Evolutionary conservation across 2,888 invertebrate species (phyloP).

Genomic region (Allolobophora icterica): DNA sequence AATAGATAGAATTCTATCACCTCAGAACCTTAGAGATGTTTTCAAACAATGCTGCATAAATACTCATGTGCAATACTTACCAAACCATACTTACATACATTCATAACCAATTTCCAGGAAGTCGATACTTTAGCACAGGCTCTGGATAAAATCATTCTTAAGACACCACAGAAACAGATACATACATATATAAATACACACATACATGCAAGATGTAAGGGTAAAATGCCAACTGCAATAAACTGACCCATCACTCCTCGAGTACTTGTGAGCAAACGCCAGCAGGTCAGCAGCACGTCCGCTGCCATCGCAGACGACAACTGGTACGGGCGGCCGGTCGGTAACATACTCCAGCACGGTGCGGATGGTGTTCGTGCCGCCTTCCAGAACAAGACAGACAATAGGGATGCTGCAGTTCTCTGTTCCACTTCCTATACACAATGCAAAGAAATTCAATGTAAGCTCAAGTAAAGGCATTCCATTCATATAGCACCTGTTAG

Average conservation of each 20-base stretch:
- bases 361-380: constrained; percentile 94
- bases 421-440: constrained; percentile 58
- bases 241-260: constrained; percentile 70
- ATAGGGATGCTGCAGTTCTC: constrained; percentile 84
- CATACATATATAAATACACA: not conserved
- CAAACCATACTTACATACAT: too few species aligned
- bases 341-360: constrained; percentile 96
- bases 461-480: too few species aligned
- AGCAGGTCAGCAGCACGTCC: constrained; percentile 81
- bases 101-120: too few species aligned
- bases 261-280: constrained; percentile 64
- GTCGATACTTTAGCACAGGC: too few species aligned
- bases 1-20: too few species aligned
- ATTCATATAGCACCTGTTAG: too few species aligned
- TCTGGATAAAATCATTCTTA: too few species aligned
- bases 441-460: too few species aligned
- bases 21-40: too few species aligned
- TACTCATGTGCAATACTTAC: too few species aligned
- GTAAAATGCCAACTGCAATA: not conserved
- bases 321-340: constrained; percentile 94
- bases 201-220: not conserved
- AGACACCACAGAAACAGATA: too few species aligned
- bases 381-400: constrained; percentile 95
- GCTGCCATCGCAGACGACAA: constrained; percentile 94
- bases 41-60: too few species aligned